Evolutionary conservation across 2,888 invertebrate genomes (phyloP).

Genomic region (Atrina japonica): DNA sequence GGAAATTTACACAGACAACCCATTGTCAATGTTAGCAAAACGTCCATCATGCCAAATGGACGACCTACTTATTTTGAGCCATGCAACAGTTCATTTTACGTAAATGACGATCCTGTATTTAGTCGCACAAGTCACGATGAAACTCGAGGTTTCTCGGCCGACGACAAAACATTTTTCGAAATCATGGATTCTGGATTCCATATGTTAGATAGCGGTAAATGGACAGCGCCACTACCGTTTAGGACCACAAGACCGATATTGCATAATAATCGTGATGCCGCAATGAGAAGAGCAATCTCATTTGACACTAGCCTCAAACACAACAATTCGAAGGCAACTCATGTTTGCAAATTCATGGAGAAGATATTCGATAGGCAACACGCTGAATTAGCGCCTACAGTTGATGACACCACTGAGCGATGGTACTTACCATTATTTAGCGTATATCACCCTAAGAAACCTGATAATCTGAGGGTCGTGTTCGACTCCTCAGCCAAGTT

Average conservation of each 20-base stretch:
- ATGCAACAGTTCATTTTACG: conserved; percentile 18
- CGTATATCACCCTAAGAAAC: conserved; percentile 19
- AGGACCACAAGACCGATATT: background rate
- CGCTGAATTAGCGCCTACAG: conserved; percentile 4
- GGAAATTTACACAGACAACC: conserved; percentile 19
- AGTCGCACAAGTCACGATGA: conserved; percentile 12
- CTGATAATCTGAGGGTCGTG: conserved; percentile 1
- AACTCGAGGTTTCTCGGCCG: conserved; percentile 6
- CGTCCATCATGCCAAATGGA: conserved; percentile 2
- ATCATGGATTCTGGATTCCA: conserved; percentile 18
- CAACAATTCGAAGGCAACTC: background rate
- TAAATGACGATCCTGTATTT: conserved; percentile 19
- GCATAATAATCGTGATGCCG: conserved; percentile 8
- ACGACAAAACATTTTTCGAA: conserved; percentile 19
- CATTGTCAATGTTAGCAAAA: conserved; percentile 24
- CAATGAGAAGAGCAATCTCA: conserved; percentile 16
- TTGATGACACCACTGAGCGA: background rate
- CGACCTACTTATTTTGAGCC: conserved; percentile 19
- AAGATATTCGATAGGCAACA: conserved; percentile 8
- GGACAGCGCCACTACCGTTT: conserved; percentile 28
- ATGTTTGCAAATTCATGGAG: conserved; percentile 17
- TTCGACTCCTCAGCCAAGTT: conserved; percentile 31
- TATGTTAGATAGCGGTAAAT: conserved; percentile 6
- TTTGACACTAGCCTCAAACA: conserved; percentile 9
- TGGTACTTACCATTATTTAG: conserved; percentile 26